These are phyloP conservation scores for Erynnis tages DNA, from an alignment of 2,888 invertebrate species.

Conservation along the genomic window DNA sequence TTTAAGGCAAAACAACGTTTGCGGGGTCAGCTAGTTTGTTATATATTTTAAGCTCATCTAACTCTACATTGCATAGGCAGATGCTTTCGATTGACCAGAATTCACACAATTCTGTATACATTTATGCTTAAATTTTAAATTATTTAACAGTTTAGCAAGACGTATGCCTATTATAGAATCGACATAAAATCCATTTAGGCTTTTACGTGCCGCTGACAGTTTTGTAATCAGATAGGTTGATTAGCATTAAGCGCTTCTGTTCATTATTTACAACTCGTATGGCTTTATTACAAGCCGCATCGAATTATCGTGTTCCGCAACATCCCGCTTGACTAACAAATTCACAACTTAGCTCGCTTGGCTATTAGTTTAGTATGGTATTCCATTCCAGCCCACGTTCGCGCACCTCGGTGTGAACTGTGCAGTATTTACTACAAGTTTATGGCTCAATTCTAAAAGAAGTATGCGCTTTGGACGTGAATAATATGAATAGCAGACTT, in stretches of 20 bases:
- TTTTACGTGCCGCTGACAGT: slow-evolving; percentile 14
- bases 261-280: slow-evolving; percentile 35
- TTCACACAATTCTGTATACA: too few relatives aligned
- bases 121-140: background rate
- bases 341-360: slow-evolving; percentile 35
- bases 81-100: too few relatives aligned
- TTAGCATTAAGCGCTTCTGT: slow-evolving; percentile 30
- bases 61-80: too few relatives aligned
- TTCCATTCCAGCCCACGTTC: slow-evolving; percentile 45
- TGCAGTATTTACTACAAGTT: slow-evolving; percentile 45
- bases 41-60: too few relatives aligned
- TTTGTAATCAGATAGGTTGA: slow-evolving; percentile 23
- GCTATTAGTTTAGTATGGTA: slow-evolving; percentile 38
- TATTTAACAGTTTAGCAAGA: background rate
- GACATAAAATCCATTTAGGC: slow-evolving; percentile 8
- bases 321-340: slow-evolving; percentile 42
- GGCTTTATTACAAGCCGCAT: slow-evolving; percentile 35
- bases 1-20: too few relatives aligned
- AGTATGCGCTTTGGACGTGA: slow-evolving; percentile 60
- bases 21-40: too few relatives aligned
- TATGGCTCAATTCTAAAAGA: slow-evolving; percentile 68
- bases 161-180: background rate
- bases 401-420: slow-evolving; percentile 31
- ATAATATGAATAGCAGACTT: slow-evolving; percentile 68
- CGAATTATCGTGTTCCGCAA: slow-evolving; percentile 39